These are phyloP conservation scores for Vidua macroura DNA, from an alignment of 2,113 vertebrate species.

Conservation along the genomic window DNA sequence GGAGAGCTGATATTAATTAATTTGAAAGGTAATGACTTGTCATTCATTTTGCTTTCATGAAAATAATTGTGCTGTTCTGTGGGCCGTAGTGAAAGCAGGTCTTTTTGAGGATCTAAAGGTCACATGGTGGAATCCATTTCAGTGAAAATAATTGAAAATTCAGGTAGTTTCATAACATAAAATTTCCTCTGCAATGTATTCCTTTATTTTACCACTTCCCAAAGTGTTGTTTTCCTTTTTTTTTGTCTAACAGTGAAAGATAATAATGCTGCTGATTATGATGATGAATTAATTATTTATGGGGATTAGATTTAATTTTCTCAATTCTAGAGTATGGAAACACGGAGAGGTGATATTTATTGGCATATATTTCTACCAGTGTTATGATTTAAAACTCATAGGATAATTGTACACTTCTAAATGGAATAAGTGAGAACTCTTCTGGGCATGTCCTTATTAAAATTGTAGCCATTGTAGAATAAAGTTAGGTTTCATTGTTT, in stretches of 20 bases:
- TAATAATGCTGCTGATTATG: neutral
- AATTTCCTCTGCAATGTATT: neutral
- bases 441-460: neutral
- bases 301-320: neutral
- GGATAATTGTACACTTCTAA: neutral
- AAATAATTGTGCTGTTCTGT: neutral
- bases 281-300: neutral
- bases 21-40: slow-evolving; percentile 46
- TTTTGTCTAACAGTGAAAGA: neutral
- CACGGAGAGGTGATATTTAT: neutral
- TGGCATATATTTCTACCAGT: neutral
- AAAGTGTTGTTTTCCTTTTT: neutral
- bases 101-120: neutral
- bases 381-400: neutral
- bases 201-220: neutral
- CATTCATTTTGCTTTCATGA: slow-evolving; percentile 30
- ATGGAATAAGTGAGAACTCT: neutral
- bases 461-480: neutral
- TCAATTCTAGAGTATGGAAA: neutral
- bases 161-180: neutral
- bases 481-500: neutral
- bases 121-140: neutral
- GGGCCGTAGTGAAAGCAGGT: neutral
- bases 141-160: neutral
- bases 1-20: slow-evolving; percentile 66